Conservation (phyloP, 2,888 invertebrate species). For the Brachynemurus nebulosus region DNA sequence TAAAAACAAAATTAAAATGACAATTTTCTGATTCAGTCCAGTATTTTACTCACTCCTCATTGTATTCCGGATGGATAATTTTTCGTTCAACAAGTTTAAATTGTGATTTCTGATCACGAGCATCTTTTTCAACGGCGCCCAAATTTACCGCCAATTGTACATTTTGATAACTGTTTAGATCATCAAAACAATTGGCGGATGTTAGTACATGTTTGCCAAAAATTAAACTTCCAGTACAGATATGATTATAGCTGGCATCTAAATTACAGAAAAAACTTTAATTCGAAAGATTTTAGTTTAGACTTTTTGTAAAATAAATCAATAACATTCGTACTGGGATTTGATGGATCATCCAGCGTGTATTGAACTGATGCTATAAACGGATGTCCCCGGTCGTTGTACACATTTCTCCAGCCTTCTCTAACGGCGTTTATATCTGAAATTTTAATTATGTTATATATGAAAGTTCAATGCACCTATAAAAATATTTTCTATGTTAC, state of each 20-base stretch:
- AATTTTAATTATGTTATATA: too few species aligned
- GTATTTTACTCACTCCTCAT: background rate
- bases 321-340: too few species aligned
- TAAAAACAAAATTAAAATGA: background rate
- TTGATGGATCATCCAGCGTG: too few species aligned
- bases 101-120: background rate
- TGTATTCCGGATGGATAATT: background rate
- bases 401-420: too few species aligned
- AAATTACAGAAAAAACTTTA: too few species aligned
- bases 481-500: too few species aligned
- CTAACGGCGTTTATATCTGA: too few species aligned
- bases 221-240: background rate
- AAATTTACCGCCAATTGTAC: background rate
- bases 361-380: too few species aligned
- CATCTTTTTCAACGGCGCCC: background rate
- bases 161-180: background rate
- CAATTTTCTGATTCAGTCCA: background rate
- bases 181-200: background rate
- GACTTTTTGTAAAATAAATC: too few species aligned
- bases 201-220: background rate
- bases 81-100: background rate
- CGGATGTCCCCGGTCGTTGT: too few species aligned
- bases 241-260: background rate
- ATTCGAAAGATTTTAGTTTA: too few species aligned
- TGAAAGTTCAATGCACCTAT: too few species aligned